Conservation (phyloP, 1,140 invertebrate species). For the Trinorchestia longiramus region DNA sequence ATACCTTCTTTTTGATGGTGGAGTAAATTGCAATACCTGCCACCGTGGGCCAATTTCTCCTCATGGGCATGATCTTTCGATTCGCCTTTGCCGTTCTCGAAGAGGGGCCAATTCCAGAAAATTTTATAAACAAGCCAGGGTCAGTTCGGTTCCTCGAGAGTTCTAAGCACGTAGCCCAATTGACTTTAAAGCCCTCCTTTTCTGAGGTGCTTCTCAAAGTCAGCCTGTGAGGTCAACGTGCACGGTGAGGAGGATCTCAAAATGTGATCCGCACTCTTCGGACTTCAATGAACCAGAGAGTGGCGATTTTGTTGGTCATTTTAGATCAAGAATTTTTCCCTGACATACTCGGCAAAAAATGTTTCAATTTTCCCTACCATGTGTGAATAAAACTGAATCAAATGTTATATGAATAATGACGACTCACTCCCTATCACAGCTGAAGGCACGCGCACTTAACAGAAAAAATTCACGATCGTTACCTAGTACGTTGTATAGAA, state of each 20-base stretch:
- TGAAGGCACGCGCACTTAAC: too few species aligned
- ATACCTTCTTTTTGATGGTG: constrained; percentile 16
- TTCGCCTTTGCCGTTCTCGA: neutral
- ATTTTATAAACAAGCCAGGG: constrained; percentile 41
- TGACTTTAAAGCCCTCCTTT: constrained; percentile 18
- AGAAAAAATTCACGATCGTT: too few species aligned
- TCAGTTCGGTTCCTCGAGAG: neutral
- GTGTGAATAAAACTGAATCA: too few species aligned
- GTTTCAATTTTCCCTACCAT: too few species aligned
- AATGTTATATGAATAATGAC: too few species aligned
- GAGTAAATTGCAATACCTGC: constrained; percentile 52
- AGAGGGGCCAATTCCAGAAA: constrained; percentile 13
- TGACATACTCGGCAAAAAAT: too few species aligned
- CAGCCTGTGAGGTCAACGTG: neutral
- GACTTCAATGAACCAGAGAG: neutral
- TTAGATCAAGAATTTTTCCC: too few species aligned
- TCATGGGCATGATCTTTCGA: neutral
- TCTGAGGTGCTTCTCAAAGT: neutral
- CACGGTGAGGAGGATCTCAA: neutral
- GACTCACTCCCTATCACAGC: too few species aligned
- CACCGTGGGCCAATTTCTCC: constrained; percentile 33
- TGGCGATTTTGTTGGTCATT: neutral
- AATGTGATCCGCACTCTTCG: neutral
- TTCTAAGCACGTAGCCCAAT: constrained; percentile 31
- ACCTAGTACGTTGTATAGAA: too few species aligned